A percentile compares a stretch with the other conserved stretches of the same genome.
Conservation (phyloP, 1,140 invertebrate genomes). For the Pogonomyrmex barbatus region DNA sequence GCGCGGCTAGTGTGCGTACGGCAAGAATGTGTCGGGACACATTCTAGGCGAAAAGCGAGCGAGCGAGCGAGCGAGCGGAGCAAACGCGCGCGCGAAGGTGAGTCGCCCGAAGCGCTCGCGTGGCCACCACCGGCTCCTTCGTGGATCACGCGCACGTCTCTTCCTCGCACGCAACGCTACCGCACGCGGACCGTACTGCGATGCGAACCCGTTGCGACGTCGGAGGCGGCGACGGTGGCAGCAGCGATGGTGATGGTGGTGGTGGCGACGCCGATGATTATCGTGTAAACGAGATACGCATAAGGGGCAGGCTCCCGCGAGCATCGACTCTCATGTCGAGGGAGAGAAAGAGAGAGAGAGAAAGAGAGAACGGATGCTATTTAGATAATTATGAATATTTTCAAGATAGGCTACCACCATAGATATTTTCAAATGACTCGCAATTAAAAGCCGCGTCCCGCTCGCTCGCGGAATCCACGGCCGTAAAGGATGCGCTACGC, state of each 20-base stretch:
- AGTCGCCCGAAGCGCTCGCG: slow-evolving; percentile 81
- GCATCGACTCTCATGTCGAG: slow-evolving; percentile 11
- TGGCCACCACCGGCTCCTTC: slow-evolving; percentile 74
- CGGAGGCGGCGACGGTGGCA: not conserved
- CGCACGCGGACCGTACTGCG: slow-evolving; percentile 59
- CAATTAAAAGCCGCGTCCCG: not conserved
- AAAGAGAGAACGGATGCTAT: not conserved
- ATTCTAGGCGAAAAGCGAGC: slow-evolving; percentile 68
- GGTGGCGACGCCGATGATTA: slow-evolving; percentile 54
- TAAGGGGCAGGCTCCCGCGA: slow-evolving; percentile 8
- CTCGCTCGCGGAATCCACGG: not conserved
- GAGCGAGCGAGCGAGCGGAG: slow-evolving; percentile 35
- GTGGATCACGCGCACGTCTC: slow-evolving; percentile 74
- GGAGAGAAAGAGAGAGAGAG: not conserved
- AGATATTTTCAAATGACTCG: slow-evolving; percentile 40
- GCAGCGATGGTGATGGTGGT: not conserved
- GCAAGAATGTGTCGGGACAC: slow-evolving; percentile 49
- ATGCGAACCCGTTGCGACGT: slow-evolving; percentile 47
- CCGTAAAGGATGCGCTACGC: slow-evolving; percentile 26
- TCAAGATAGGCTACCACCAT: not conserved
- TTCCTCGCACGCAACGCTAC: slow-evolving; percentile 69
- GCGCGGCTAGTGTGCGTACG: slow-evolving; percentile 36
- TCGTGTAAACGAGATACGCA: slow-evolving; percentile 61
- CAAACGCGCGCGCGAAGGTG: slow-evolving; percentile 63
- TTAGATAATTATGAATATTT: slow-evolving; percentile 56